Conservation (phyloP, 2,797 vertebrate genomes). For the Pteronotus mesoamericanus region DNA sequence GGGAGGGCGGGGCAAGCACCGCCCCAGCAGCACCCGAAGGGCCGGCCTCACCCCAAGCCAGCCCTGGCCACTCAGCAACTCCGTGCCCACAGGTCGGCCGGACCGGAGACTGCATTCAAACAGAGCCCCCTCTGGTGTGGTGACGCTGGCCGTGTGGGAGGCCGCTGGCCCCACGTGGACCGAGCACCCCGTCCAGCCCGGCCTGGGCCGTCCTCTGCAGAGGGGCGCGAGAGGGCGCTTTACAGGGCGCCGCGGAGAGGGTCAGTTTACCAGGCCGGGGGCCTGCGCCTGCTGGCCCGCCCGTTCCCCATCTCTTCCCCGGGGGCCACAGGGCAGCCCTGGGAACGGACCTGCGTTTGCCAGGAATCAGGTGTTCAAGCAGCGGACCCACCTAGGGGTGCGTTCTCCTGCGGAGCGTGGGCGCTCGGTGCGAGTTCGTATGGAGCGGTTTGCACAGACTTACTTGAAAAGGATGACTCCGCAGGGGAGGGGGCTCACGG, state of each 20-base stretch:
- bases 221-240: accelerated
- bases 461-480: background rate
- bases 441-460: background rate
- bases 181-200: accelerated
- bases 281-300: accelerated
- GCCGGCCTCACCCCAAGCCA: background rate
- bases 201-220: accelerated
- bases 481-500: background rate
- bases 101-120: background rate
- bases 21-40: accelerated
- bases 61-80: accelerated
- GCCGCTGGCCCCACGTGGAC: accelerated
- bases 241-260: background rate
- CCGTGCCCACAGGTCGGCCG: accelerated
- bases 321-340: accelerated
- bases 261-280: background rate
- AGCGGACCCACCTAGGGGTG: background rate
- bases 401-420: background rate
- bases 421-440: background rate
- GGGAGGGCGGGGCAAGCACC: too few relatives aligned
- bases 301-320: background rate
- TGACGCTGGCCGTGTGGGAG: background rate
- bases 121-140: background rate
- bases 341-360: background rate
- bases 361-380: background rate